Evolutionary conservation across 1,140 invertebrate species (phyloP).

Genomic region (Leptonema lineaticorne): DNA sequence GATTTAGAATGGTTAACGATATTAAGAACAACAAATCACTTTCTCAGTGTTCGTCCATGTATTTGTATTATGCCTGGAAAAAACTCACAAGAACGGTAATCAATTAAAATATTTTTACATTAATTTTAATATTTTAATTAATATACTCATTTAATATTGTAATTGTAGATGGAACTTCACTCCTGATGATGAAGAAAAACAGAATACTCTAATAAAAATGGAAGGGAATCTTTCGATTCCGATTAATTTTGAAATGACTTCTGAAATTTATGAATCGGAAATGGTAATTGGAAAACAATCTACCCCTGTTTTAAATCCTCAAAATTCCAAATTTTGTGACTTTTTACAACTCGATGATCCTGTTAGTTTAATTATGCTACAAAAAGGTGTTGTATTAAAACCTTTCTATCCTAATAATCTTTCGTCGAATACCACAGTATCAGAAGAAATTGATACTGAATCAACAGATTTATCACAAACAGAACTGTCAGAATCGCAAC

Average conservation of each 20-base stretch:
- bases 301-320: constrained; percentile 69
- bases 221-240: constrained; percentile 65
- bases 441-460: not conserved
- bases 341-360: constrained; percentile 79
- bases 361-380: constrained; percentile 54
- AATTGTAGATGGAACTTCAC: constrained; percentile 69
- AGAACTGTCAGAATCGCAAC: not conserved
- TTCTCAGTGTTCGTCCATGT: constrained; percentile 71
- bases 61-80: constrained; percentile 80
- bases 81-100: constrained; percentile 64
- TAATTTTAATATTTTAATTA: not conserved
- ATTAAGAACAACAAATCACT: constrained; percentile 84
- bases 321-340: constrained; percentile 81
- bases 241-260: constrained; percentile 76
- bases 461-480: too few species aligned
- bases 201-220: constrained; percentile 66
- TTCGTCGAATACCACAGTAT: constrained; percentile 48
- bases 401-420: not conserved
- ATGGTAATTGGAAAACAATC: constrained; percentile 45
- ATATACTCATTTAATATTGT: not conserved
- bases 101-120: constrained; percentile 26
- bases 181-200: constrained; percentile 74
- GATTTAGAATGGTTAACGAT: constrained; percentile 95
- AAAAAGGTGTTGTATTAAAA: constrained; percentile 44
- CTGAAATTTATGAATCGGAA: constrained; percentile 62